Evolutionary conservation across 2,888 invertebrate species (phyloP), one percentile per base, ranked within the genome.

Genomic region (Steromphala cineraria): DNA sequence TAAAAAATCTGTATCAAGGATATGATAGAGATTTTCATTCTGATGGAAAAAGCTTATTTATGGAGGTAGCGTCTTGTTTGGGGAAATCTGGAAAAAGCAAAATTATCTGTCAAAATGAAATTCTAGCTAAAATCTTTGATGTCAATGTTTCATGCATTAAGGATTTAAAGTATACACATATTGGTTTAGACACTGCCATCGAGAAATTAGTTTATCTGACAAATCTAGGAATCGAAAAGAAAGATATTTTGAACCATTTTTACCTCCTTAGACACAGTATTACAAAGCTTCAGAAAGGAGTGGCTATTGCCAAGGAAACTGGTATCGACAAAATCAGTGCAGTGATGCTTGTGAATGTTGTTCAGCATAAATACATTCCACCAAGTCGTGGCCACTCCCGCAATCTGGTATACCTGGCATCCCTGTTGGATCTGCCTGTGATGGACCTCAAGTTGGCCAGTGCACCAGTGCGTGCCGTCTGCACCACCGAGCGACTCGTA

Each of bases 201-300:
- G n/a, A 53, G 21, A 80, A 78, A 67, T 79, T 82, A 8, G 53
- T 80, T 13, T 83, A 79, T 31, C 79, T 84, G 40, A 13, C 80
- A 5, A 67, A 21, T 10, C 36, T 79, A 53, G 83, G 82, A 0
- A 24, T 84, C 10, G 21, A 77, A 0, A 53, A 46, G 2, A 40
- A 76, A 3, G 80, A 84, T 7, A 80, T 84, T 24, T n/a, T 81
- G n/a, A 80, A 80, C 53, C 82, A 83, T 15, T 52, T 80, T 24
- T 81, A 84, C 55, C 76, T 84, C 55, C 40, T 84, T 67, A 78
- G 67, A 15, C 74, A 81, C 21, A 74, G 67, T 15, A 52, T 46
- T 13, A 19, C n/a, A 1, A 56, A 17, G 0, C 17, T 83, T n/a
- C 17, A 80, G 52, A 13, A 13, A 0, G 81, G 81, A 3, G 46